These are phyloP conservation scores for Ivindomyrus marchei DNA, from an alignment of 2,113 vertebrate genomes.

Conservation along the genomic window DNA sequence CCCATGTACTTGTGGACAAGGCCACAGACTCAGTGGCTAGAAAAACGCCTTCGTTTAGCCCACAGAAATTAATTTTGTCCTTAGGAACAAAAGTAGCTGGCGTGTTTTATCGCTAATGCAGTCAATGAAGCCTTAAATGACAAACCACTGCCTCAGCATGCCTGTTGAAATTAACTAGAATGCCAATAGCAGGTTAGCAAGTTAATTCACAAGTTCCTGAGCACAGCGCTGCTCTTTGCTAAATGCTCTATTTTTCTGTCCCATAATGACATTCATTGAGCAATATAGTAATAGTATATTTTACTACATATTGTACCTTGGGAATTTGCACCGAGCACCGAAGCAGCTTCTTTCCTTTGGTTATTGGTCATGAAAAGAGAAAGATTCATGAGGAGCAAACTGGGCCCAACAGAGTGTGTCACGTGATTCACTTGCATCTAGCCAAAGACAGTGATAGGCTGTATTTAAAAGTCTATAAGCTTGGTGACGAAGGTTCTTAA, in stretches of 20 bases:
- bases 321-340: neutral
- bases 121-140: too few relatives aligned
- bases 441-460: too few relatives aligned
- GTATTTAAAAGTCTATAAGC: neutral
- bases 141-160: neutral
- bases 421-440: too few relatives aligned
- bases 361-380: neutral
- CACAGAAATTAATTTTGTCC: too few relatives aligned
- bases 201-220: neutral
- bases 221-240: neutral
- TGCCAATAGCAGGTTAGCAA: neutral
- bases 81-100: too few relatives aligned
- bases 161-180: too few relatives aligned
- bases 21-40: too few relatives aligned
- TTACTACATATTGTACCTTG: neutral
- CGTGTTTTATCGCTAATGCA: too few relatives aligned
- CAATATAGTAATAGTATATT: neutral
- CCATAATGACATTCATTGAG: neutral
- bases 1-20: too few relatives aligned
- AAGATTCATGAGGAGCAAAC: neutral
- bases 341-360: neutral
- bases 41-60: too few relatives aligned
- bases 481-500: neutral
- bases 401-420: too few relatives aligned
- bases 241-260: neutral